Conservation (phyloP, 2,113 vertebrate species). For the Parus major region DNA sequence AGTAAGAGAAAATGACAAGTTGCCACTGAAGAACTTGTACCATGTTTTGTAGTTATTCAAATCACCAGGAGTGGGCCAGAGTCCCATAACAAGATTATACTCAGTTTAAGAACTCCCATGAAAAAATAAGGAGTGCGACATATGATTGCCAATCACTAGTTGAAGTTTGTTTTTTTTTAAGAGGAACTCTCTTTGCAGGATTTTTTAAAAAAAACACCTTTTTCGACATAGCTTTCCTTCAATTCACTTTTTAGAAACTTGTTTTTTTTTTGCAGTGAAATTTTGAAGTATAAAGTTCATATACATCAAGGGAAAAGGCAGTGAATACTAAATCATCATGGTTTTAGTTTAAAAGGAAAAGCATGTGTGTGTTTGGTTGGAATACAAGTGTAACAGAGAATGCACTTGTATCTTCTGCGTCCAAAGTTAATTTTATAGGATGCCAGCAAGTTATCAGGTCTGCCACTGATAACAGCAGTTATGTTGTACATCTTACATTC, state of each 20-base stretch:
- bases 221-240: rapidly evolving
- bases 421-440: neutral
- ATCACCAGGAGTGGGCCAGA: neutral
- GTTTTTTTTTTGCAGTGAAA: neutral
- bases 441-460: neutral
- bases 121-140: neutral
- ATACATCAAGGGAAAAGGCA: neutral
- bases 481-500: neutral
- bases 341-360: neutral
- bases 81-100: neutral
- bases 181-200: neutral
- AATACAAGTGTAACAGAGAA: neutral
- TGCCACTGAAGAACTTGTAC: neutral
- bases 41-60: neutral
- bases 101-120: neutral
- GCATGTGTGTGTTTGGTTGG: neutral
- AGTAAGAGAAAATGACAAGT: neutral
- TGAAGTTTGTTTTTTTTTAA: neutral
- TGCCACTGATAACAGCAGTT: neutral
- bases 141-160: neutral
- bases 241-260: neutral
- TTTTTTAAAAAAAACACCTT: neutral
- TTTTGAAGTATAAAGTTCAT: neutral
- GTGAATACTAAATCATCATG: neutral
- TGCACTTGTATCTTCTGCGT: rapidly evolving